Evolutionary conservation across 2,113 vertebrate species (phyloP).

Genomic region (Rousettus leschenaultii): DNA sequence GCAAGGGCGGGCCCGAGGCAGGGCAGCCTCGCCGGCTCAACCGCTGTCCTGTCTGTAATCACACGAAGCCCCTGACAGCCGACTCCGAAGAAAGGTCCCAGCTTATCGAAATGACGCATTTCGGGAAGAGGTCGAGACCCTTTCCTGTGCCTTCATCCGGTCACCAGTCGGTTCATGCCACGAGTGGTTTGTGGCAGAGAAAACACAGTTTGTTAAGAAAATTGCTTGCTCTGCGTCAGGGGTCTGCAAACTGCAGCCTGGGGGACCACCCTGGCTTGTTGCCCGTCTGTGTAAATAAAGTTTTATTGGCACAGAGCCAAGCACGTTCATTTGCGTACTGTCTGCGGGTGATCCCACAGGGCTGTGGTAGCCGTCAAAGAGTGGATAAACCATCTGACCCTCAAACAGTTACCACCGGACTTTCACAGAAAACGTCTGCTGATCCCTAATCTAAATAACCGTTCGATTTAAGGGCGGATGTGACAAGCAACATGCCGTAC

Average conservation of each 20-base stretch:
- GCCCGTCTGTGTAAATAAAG: background rate
- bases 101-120: background rate
- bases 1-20: fast-evolving
- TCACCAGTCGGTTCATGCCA: background rate
- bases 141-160: background rate
- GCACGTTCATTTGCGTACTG: background rate
- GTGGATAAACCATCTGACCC: background rate
- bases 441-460: background rate
- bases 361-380: background rate
- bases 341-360: background rate
- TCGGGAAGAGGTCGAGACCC: background rate
- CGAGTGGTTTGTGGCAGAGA: background rate
- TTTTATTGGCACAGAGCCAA: background rate
- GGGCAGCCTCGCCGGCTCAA: background rate
- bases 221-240: background rate
- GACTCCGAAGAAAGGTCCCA: background rate
- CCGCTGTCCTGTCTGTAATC: background rate
- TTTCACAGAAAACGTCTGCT: background rate
- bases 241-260: background rate
- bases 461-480: background rate
- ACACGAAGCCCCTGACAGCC: background rate
- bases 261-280: background rate
- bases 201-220: background rate
- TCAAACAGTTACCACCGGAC: background rate
- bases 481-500: background rate